Evolutionary conservation across 1,140 invertebrate species (phyloP), one percentile per base, ranked within the genome.

Genomic region (Liolophura sinensis): DNA sequence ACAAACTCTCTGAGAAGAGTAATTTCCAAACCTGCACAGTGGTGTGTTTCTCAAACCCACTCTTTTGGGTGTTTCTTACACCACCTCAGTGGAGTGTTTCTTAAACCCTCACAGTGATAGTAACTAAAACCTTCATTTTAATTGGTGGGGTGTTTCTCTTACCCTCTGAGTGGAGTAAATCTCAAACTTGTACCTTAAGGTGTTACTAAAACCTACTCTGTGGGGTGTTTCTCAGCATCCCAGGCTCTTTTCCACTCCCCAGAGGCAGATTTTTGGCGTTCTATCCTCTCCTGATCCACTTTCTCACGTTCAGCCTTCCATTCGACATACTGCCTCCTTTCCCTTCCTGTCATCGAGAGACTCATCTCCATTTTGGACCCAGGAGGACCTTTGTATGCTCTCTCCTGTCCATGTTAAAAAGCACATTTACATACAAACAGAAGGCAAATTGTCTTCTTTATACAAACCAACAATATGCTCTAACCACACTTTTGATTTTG

Each of bases 171-270:
- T 6, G 31, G 18, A 59, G 16, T 59, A 18, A n/a, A 18, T 60
- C 59, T 15, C 22, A 15, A n/a, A n/a, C n/a, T n/a, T n/a, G n/a
- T n/a, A n/a, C n/a, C n/a, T n/a, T n/a, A n/a, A n/a, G n/a, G n/a
- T n/a, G n/a, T n/a, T 25, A 57, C 15, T 16, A 50, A 3, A 14
- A 65, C 73, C 71, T 65, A 78, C 78, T 78, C 76, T 62, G 58
- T 62, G 48, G 58, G 58, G 54, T 70, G 66, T 66, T 80, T 83
- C 15, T 79, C 80, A 31, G 56, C 64, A 69, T 83, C 80, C 81
- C 81, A 82, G 60, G 74, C 78, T 62, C 80, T 49, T 51, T 73
- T 66, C 81, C 81, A 83, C 48, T 77, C 74, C 22, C 81, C 81
- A 40, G 70, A 70, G 12, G 72, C 61, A 15, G 69, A 74, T 66